Base-by-base conservation (phyloP, 2,888 invertebrate species). In the Acleris emargana region DNA sequence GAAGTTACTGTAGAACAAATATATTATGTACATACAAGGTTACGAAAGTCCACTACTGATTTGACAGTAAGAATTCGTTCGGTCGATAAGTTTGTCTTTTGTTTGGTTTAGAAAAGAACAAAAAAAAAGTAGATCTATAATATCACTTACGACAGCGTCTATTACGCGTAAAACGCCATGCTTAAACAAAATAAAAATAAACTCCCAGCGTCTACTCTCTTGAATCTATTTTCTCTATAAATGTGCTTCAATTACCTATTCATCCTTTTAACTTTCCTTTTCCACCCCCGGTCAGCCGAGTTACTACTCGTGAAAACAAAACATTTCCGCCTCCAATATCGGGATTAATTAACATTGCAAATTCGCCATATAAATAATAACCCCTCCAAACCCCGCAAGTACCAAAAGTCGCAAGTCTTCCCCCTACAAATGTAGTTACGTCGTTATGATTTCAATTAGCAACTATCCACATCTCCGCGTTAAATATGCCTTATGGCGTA, bases 381-480 rank as follows among this genome's bases (percentile, higher is more conserved):
- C 38, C 38, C 38, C 38, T 49, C 11, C 42, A 18, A 57, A 49
- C 52, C 47, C 38, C 28, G 1, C 50, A 6, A 45, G 5, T 13
- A 38, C 11, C 11, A 42, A 49, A 49, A 22, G 58, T 17, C 9
- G 1, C n/a, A 49, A 25, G 47, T 20, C 25, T 47, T 4, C 49
- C 9, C 2, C 5, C 0, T 0, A 3, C 7, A 17, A 32, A 42
- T 3, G 22, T n/a, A 25, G 51, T 47, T 64, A 53, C 49, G 58
- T 13, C 64, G 5, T 53, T 58, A 22, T 28, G 18, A 20, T 2
- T 6, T 2, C 1, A 53, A 49, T 18, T 11, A n/a, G 9, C n/a
- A 54, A 45, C 73, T 75, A 76, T 75, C 72, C 76, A 79, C 76
- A 77, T 77, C 47, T 22, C 47, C 53, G 58, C 54, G 77, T 82